Evolutionary conservation across 1,140 invertebrate species (phyloP), one percentile per base, ranked within the genome.

Genomic region (Papilio helenus): DNA sequence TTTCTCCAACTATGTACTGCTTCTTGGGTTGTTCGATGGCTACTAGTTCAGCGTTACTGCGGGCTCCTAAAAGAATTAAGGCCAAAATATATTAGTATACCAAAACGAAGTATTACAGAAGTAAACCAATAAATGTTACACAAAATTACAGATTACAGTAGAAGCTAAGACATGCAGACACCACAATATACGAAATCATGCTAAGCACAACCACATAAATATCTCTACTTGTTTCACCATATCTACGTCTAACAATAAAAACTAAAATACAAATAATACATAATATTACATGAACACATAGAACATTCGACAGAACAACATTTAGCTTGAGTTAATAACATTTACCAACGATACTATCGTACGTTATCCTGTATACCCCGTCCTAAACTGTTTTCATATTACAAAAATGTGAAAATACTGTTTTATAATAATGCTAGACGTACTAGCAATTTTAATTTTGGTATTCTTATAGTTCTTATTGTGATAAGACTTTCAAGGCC

Each of bases 1-100:
- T 96, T 79, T 98, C 97, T 1, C 97, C 97, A 18, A 96, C 95
- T 80, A 95, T 95, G 20, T 96, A 95, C 18, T 95, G 94, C 77
- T 96, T 95, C 23, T 92, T 86, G 5, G 95, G 96, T 26, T 96
- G 92, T 44, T 94, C 95, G 20, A 97, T 95, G 39, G 87, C 82
- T 78, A 96, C 89, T 49, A 92, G 81, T 16, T 94, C 88, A 71
- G 83, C 80, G 73, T 91, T 85, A 29, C 93, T 92, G 85, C 86
- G 86, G 46, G 90, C 86, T 80, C 88, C 93, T 92, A 88, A 12
- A 74, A 74, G 5, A 74, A 72, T 1, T n/a, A 9, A 18, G 68
- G 12, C 7, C 18, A 34, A 79, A 92, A 89, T 79, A 82, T 79
- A 80, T 12, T 29, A 49, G 34, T 10, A 20, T 44, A 51, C 61